A percentile compares a stretch with the other conserved stretches of the same genome.
These are phyloP conservation scores for Boleophthalmus pectinirostris DNA, from an alignment of 2,113 vertebrate genomes.

Conservation along the genomic window DNA sequence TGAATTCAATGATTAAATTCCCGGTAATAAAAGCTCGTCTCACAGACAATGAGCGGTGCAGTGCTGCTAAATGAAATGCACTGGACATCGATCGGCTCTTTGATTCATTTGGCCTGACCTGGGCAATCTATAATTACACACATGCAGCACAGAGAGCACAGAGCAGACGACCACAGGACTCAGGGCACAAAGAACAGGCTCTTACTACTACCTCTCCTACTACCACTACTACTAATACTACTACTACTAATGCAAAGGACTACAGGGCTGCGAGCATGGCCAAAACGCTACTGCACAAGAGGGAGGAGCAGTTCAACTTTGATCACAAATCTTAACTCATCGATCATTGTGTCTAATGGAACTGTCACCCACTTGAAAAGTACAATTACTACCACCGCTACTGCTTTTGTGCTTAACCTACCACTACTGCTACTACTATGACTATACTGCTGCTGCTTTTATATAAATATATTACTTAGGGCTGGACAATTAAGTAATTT, in stretches of 20 bases:
- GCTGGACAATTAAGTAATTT: too few species aligned
- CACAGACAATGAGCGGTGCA: slow-evolving; percentile 37
- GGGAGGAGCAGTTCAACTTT: not conserved
- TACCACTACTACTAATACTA: too few species aligned
- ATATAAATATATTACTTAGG: too few species aligned
- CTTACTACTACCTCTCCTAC: too few species aligned
- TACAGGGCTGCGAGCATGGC: too few species aligned
- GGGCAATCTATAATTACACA: slow-evolving; percentile 34
- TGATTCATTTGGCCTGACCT: slow-evolving; percentile 53
- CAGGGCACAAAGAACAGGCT: not conserved
- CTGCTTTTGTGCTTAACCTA: too few species aligned
- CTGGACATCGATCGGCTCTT: slow-evolving; percentile 46
- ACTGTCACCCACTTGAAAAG: not conserved
- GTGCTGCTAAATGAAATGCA: slow-evolving; percentile 43
- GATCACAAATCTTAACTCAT: not conserved
- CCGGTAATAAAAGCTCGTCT: slow-evolving; percentile 33
- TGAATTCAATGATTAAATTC: slow-evolving; percentile 49
- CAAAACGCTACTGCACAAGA: not conserved
- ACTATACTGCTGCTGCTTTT: too few species aligned
- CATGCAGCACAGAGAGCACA: slow-evolving; percentile 12
- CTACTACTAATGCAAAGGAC: not conserved
- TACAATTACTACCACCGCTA: not conserved
- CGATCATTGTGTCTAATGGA: not conserved
- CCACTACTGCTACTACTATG: too few species aligned
- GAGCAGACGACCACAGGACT: slow-evolving; percentile 14